Conservation (phyloP, 2,797 vertebrate species). For the Malurus splendens region DNA sequence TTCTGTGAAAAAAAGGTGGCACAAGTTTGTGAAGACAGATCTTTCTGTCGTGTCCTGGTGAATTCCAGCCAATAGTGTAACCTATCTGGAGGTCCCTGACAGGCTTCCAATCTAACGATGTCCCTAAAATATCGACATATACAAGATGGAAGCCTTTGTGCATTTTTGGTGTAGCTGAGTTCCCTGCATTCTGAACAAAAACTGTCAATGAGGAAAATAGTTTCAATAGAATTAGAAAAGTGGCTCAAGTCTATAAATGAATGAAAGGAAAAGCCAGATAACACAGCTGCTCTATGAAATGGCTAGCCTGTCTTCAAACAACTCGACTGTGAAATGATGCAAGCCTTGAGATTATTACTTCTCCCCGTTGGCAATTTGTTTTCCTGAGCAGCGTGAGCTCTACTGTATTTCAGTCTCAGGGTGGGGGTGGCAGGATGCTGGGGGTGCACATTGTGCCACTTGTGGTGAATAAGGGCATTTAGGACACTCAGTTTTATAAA, state of each 20-base stretch:
- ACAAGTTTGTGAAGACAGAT: background rate
- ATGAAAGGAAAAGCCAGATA: conserved; percentile 4
- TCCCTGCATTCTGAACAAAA: background rate
- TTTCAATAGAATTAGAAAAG: background rate
- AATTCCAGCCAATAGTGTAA: conserved; percentile 12
- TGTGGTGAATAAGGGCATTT: conserved; percentile 38
- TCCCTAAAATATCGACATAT: background rate
- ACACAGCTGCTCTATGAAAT: conserved; percentile 48
- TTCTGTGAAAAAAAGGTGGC: background rate
- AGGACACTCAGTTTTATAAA: background rate
- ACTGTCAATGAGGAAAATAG: background rate
- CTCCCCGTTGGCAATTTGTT: conserved; percentile 34
- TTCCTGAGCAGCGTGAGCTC: background rate
- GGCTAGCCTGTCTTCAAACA: conserved; percentile 43
- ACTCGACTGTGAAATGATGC: conserved; percentile 52
- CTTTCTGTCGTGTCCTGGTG: background rate
- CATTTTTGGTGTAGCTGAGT: background rate
- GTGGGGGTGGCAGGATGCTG: background rate
- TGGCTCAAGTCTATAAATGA: conserved; percentile 10
- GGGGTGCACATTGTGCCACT: background rate
- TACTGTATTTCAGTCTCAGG: background rate
- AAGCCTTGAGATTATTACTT: conserved; percentile 36
- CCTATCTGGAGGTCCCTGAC: background rate
- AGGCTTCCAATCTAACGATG: background rate
- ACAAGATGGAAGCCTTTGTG: background rate